Percentiles rank a stretch among this genome's conserved stretches.
Conservation (phyloP, 53 echinoderm and acorn worm genomes). For the Echinarachnius parma region DNA sequence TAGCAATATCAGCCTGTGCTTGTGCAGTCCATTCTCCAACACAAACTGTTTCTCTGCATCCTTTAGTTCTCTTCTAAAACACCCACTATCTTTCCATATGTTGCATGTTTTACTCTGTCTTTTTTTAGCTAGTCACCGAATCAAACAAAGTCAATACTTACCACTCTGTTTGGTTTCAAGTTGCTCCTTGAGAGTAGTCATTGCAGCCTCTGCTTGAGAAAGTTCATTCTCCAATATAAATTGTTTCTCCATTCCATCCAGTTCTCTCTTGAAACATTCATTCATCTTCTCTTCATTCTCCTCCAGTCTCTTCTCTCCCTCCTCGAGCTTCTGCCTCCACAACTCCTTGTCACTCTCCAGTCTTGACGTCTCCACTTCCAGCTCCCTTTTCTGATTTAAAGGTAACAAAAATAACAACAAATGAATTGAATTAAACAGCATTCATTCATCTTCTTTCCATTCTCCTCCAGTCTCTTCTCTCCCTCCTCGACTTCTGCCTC, state of each 20-base stretch:
- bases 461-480: constrained; percentile 24
- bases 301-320: constrained; percentile 18
- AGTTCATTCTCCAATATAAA: constrained; percentile 5
- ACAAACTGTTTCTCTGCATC: too few species aligned
- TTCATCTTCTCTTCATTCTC: constrained; percentile 29
- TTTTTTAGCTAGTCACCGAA: too few species aligned
- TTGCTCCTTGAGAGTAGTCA: neutral
- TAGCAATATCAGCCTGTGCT: too few species aligned
- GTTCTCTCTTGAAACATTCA: constrained; percentile 2
- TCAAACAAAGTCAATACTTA: too few species aligned
- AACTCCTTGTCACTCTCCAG: neutral
- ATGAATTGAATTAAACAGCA: too few species aligned
- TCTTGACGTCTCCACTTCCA: neutral
- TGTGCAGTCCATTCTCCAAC: too few species aligned
- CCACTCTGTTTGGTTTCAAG: constrained; percentile 6
- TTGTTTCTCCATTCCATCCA: constrained; percentile 7
- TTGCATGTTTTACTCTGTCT: too few species aligned
- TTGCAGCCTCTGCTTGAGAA: neutral
- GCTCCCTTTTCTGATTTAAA: too few species aligned
- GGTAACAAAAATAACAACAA: too few species aligned
- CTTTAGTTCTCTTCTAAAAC: too few species aligned
- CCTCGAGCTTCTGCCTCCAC: constrained; percentile 14
- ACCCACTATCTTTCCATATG: too few species aligned
- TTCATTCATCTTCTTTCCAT: constrained; percentile 20
- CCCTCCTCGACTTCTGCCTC: constrained; percentile 23